Base-by-base conservation (phyloP, 2,888 invertebrate genomes). In the Thyatira batis region DNA sequence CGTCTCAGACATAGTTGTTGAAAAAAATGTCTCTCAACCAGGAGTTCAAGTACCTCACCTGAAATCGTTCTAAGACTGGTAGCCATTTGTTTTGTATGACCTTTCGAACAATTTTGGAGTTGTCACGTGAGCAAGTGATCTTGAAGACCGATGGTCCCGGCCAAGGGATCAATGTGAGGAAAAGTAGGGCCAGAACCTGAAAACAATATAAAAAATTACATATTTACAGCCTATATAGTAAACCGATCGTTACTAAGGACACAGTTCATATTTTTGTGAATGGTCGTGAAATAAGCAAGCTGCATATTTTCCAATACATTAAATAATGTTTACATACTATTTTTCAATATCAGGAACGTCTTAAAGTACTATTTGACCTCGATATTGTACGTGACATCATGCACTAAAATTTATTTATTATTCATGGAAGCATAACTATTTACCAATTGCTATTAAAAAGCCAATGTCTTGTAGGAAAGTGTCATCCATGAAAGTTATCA, bases 81-180 rank as follows among this genome's bases (percentile, higher is more conserved):
- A 96, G 94, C 97, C 97, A 97, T 95, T 97, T 97, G 94, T 95
- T 96, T 87, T 97, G 96, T 75, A 97, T 95, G 63, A 97, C 95
- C 89, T 96, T 96, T 78, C 97, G 94, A 63, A 97, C 97, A 71
- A 97, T 94, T 79, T 97, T 95, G 68, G 97, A 96, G 92, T 95
- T 97, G 94, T 97, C 97, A 94, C 96, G 94, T 73, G 96, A 96
- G 82, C 97, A 97, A 70, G 96, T 95, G 77, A 96, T 95, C 92
- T 96, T 96, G 95, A 96, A 96, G 69, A 97, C 95, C 69, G 95
- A 95, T 57, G 96, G 96, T 76, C 96, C 96, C 80, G 97, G 97
- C 97, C 97, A 97, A 87, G 97, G 97, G 89, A 97, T 96, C 84
- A 96, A 92, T 68, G 96, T 95, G 80, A 97, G 93, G 92, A 96